Base-by-base conservation (phyloP, 64 coral and sea anemone species). In the Stichodactyla mertensii region DNA sequence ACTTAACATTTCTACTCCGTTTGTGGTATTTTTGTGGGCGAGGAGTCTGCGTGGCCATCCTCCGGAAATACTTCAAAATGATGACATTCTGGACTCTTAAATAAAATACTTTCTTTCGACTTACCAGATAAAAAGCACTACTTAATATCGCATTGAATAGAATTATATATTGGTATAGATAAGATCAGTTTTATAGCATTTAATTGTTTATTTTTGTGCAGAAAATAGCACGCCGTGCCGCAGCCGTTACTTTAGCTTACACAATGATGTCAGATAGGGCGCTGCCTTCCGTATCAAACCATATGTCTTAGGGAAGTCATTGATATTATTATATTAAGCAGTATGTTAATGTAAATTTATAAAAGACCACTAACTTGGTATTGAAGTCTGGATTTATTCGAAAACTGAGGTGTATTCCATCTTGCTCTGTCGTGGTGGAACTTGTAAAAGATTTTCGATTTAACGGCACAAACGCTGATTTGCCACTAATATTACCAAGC, bases 11-110 rank as follows among this genome's bases (percentile, higher is more conserved):
- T 16, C 16, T 74, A 27, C 11, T 2, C 8, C 24, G 7, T 31
- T 74, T 4, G 69, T 31, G 69, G 69, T 74, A 31, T 74, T 74
- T 74, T 74, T 74, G 69, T 74, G 69, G 69, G 69, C 69, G 69
- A 74, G 69, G 22, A 9, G 22, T 9, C n/a, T 4, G 66, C 66
- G 66, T 70, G 66, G 66, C 7, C 69, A 74, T 36, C 69, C 69
- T 74, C 69, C 69, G 69, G 69, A 74, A 74, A 74, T 74, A 74
- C 69, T 31, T 74, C 10, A 74, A 74, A 23, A 36, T 36, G 69
- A 74, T 74, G 23, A 31, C 69, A 74, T 74, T 74, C 69, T 74
- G 24, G 27, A 31, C 14, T 74, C 12, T 9, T 27, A 74, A 74
- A 27, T 66, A 66, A 66, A 66, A 0, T 6, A 18, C 10, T 16